phyloP scores from a whole-genome alignment of 2,113 vertebrate genomes.

The Penelope pileata region DNA sequence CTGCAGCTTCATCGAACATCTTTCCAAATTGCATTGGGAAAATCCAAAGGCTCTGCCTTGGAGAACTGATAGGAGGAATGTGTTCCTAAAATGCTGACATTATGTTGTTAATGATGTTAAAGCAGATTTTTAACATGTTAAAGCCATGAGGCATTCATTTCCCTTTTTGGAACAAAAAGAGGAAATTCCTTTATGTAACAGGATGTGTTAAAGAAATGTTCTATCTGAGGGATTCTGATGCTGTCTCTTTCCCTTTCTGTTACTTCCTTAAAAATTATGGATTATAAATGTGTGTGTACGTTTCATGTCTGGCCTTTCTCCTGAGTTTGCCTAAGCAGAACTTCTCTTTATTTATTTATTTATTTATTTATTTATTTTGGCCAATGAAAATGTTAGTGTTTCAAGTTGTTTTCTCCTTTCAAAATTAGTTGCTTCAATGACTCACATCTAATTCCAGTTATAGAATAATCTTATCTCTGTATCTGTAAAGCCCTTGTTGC shows the following conservation, averaged over 20 bases:
- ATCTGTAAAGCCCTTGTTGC: neutral
- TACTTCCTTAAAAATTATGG: neutral
- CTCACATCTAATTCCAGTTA: neutral
- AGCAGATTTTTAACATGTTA: constrained; percentile 3
- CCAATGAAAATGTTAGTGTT: neutral
- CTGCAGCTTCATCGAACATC: constrained; percentile 45
- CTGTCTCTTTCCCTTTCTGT: neutral
- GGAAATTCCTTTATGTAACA: constrained; percentile 44
- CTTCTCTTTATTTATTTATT: too few relatives aligned
- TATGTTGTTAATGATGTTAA: neutral
- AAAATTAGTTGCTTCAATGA: neutral
- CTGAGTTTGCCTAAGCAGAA: neutral
- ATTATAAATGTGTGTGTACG: neutral
- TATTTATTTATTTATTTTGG: neutral
- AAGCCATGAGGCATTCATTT: constrained; percentile 9
- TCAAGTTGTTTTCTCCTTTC: neutral
- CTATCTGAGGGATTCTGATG: neutral
- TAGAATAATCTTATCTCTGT: neutral
- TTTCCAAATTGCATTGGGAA: constrained; percentile 26
- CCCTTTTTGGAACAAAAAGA: constrained; percentile 39
- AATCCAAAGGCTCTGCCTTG: constrained; percentile 34
- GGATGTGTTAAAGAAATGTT: constrained; percentile 29
- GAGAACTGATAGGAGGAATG: constrained; percentile 44
- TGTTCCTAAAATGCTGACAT: constrained; percentile 26
- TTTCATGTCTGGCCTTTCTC: neutral